phyloP scores from a whole-genome alignment of 2,888 invertebrate species.

The Meteorus colon region DNA sequence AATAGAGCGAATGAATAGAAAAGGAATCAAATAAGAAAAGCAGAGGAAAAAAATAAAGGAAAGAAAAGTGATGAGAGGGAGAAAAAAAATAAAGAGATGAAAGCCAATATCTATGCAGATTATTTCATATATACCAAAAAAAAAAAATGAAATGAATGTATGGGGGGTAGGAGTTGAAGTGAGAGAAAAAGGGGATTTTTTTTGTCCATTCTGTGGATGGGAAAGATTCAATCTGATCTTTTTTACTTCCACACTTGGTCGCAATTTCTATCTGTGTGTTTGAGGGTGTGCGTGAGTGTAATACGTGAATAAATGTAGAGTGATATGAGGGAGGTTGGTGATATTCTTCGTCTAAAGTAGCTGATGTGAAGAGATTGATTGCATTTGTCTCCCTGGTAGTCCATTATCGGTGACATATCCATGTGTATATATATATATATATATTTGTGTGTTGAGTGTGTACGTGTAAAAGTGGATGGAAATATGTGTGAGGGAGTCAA shows the following conservation, averaged over 20 bases:
- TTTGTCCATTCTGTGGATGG: neutral
- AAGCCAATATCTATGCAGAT: constrained; percentile 15
- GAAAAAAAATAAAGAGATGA: neutral
- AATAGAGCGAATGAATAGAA: too few species aligned
- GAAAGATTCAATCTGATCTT: neutral
- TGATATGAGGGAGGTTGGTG: neutral
- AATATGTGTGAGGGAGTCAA: neutral
- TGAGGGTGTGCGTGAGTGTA: too few species aligned
- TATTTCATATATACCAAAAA: neutral
- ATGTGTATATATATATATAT: too few species aligned
- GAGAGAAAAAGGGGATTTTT: neutral
- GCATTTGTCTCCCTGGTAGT: neutral
- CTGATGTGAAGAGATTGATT: neutral
- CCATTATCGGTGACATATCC: neutral
- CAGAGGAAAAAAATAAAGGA: neutral
- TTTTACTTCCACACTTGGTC: neutral
- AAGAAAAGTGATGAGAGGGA: neutral
- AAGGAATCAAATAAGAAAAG: too few species aligned
- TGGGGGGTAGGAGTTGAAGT: neutral
- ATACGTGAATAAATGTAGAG: too few species aligned
- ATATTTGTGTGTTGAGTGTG: too few species aligned
- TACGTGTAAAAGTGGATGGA: too few species aligned
- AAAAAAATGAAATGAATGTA: too few species aligned
- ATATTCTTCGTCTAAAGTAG: neutral
- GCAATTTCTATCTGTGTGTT: too few species aligned